Evolutionary conservation across 1,140 invertebrate species (phyloP).

Genomic region (Sinonovacula constricta): DNA sequence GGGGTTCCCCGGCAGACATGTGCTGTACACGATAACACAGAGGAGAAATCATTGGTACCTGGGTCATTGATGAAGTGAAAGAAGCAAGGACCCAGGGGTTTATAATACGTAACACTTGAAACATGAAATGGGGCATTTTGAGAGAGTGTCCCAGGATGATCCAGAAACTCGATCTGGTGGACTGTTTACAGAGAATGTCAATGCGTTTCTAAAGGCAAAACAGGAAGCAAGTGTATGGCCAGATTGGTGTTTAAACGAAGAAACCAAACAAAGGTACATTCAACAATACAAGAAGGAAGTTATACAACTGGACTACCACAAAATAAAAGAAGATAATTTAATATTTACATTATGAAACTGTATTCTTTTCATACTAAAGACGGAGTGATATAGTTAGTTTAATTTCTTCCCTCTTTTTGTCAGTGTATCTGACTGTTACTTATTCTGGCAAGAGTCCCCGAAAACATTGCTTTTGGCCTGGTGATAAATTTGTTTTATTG

Average conservation of each 20-base stretch:
- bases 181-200: constrained; percentile 59
- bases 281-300: constrained; percentile 72
- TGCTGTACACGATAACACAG: too few relatives aligned
- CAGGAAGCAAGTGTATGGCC: constrained; percentile 61
- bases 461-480: too few relatives aligned
- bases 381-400: too few relatives aligned
- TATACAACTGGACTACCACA: constrained; percentile 71
- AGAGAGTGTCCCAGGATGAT: constrained; percentile 64
- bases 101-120: not conserved
- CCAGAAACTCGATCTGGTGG: constrained; percentile 1
- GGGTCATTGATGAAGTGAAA: constrained; percentile 23
- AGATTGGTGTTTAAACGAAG: constrained; percentile 40
- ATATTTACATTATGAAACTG: too few relatives aligned
- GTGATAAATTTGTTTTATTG: too few relatives aligned
- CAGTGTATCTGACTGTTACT: too few relatives aligned
- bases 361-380: too few relatives aligned
- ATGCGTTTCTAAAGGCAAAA: constrained; percentile 63
- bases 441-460: too few relatives aligned
- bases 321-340: constrained; percentile 76
- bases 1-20: too few relatives aligned
- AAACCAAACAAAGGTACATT: constrained; percentile 64
- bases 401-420: too few relatives aligned
- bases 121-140: constrained; percentile 70
- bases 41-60: not conserved
- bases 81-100: not conserved